Conservation (phyloP, 2,797 vertebrate genomes). For the Lagocephalus sceleratus region DNA sequence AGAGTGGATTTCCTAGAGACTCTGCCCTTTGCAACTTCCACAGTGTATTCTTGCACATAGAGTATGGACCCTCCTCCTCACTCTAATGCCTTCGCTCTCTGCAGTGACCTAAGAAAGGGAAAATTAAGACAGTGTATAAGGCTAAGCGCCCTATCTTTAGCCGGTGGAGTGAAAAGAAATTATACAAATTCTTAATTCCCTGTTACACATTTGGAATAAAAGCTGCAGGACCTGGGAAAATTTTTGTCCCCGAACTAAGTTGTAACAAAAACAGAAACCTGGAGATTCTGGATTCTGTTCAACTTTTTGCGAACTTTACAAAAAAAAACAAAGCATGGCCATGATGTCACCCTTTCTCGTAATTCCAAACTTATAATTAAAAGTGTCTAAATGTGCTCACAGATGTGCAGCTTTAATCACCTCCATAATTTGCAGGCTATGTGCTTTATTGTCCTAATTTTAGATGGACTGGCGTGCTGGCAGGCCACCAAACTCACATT, state of each 20-base stretch:
- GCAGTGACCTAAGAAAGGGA: slow-evolving; percentile 76
- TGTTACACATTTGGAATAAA: slow-evolving; percentile 64
- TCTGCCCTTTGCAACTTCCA: slow-evolving; percentile 98
- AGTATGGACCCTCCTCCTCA: slow-evolving; percentile 83
- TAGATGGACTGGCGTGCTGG: slow-evolving; percentile 61
- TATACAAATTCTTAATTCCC: slow-evolving; percentile 72
- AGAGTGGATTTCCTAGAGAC: slow-evolving; percentile 99
- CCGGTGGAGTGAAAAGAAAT: slow-evolving; percentile 61
- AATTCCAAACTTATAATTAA: slow-evolving; percentile 29
- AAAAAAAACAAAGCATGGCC: no score
- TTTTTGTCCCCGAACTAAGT: slow-evolving; percentile 26
- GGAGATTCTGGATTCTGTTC: slow-evolving; percentile 5
- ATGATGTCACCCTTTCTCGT: no score
- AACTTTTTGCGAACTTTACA: slow-evolving; percentile 17
- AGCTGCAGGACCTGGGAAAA: slow-evolving; percentile 67
- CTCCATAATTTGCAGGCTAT: slow-evolving; percentile 41
- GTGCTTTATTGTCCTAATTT: slow-evolving; percentile 53
- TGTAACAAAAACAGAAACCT: slow-evolving; percentile 32
- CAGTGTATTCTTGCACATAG: slow-evolving; percentile 87
- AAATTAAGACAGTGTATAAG: slow-evolving; percentile 89
- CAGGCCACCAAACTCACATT: slow-evolving; percentile 70
- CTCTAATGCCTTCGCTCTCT: slow-evolving; percentile 80
- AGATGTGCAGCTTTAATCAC: slow-evolving; percentile 36
- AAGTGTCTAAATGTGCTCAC: slow-evolving; percentile 26
- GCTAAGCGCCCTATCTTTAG: slow-evolving; percentile 75